Percentiles rank a stretch among this genome's conserved stretches.
Evolutionary conservation across 2,888 invertebrate genomes (phyloP).

Genomic region (Drosophila macrospina): DNA sequence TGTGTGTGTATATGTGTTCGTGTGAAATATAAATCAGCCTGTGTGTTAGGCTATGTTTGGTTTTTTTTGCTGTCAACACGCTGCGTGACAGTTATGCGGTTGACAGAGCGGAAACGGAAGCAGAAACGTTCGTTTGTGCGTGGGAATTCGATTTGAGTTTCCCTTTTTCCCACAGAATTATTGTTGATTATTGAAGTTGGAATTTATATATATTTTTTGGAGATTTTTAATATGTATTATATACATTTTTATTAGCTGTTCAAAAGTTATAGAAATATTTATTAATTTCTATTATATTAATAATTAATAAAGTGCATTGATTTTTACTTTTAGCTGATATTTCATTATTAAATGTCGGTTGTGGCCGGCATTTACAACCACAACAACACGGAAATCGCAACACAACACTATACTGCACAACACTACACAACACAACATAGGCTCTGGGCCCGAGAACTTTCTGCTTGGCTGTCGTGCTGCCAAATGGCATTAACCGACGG

Average conservation of each 20-base stretch:
- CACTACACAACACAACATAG: constrained; percentile 32
- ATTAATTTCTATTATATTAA: neutral
- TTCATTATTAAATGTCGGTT: neutral
- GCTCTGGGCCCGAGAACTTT: constrained; percentile 60
- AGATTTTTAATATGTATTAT: neutral
- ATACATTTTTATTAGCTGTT: neutral
- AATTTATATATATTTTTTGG: constrained; percentile 2
- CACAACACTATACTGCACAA: constrained; percentile 41
- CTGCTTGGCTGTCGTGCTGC: constrained; percentile 72
- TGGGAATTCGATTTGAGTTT: constrained; percentile 6
- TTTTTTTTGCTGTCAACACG: constrained; percentile 26
- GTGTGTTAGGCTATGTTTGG: constrained; percentile 55
- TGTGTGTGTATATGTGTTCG: constrained; percentile 26
- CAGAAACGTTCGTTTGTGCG: neutral
- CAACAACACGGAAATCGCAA: constrained; percentile 35
- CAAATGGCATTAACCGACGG: constrained; percentile 77
- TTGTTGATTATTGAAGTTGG: neutral
- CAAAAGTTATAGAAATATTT: neutral
- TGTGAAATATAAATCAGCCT: constrained; percentile 56
- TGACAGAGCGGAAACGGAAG: constrained; percentile 63
- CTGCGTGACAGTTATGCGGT: constrained; percentile 40
- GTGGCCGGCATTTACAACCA: constrained; percentile 20
- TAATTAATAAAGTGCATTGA: neutral
- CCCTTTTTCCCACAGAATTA: neutral
- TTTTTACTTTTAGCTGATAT: neutral